Conservation (phyloP, 92 coral and sea anemone genomes). For the Scolanthus callimorphus region DNA sequence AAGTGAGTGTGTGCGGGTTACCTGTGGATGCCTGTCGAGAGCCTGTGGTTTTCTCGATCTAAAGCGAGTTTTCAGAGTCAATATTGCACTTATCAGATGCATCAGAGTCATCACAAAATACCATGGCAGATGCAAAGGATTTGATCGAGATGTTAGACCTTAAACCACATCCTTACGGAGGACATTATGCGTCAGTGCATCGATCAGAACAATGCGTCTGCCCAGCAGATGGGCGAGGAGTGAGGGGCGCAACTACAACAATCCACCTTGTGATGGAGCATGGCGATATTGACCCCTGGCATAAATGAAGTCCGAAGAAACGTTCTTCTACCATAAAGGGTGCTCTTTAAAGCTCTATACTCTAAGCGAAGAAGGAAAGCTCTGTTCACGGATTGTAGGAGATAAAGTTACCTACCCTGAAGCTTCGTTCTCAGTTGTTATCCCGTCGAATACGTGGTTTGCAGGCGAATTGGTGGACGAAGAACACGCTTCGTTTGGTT, state of each 20-base stretch:
- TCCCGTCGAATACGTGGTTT: conserved; percentile 80
- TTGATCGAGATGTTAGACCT: conserved; percentile 49
- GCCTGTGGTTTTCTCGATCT: too few species aligned
- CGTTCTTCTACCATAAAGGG: conserved; percentile 73
- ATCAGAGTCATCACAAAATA: too few species aligned
- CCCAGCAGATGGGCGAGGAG: conserved; percentile 46
- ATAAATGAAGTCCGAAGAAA: conserved; percentile 67
- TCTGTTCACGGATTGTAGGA: conserved; percentile 46
- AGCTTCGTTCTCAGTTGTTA: conserved; percentile 46
- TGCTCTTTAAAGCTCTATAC: conserved; percentile 46
- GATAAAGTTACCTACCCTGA: conserved; percentile 34
- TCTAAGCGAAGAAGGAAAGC: conserved; percentile 40
- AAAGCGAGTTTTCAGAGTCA: too few species aligned
- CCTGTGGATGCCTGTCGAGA: too few species aligned
- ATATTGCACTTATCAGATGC: too few species aligned
- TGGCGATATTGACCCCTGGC: conserved; percentile 62
- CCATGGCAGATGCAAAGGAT: too few species aligned
- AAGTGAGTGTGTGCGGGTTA: too few species aligned
- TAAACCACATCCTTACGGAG: conserved; percentile 51
- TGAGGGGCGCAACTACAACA: conserved; percentile 53
- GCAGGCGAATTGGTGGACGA: conserved; percentile 43
- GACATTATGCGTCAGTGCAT: conserved; percentile 39
- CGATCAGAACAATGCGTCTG: conserved; percentile 53
- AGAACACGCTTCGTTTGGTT: conserved; percentile 38
- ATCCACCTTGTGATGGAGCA: conserved; percentile 56